phyloP scores from a whole-genome alignment of 2,113 vertebrate species.

The Odontophorus gujanensis region DNA sequence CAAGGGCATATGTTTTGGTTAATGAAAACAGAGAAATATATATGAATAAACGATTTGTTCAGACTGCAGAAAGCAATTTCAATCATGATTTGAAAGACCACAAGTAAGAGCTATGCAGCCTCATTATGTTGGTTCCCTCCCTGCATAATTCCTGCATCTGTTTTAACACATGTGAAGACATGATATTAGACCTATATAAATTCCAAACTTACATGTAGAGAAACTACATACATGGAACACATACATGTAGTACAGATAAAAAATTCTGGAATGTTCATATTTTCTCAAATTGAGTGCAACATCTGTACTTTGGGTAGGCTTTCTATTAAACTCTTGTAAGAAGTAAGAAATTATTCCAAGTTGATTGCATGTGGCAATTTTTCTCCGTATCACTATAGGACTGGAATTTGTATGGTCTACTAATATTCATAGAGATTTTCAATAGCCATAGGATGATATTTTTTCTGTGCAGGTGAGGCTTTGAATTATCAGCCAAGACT shows the following conservation, averaged over 20 bases:
- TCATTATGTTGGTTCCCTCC: not conserved
- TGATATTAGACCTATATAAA: not conserved
- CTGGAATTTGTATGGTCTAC: not conserved
- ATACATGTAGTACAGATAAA: not conserved
- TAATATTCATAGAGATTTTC: not conserved
- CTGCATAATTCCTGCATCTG: not conserved
- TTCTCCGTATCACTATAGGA: not conserved
- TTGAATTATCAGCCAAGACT: not conserved
- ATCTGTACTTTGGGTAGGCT: not conserved
- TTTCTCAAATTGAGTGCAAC: not conserved
- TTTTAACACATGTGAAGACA: not conserved
- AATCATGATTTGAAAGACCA: not conserved
- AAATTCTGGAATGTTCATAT: not conserved
- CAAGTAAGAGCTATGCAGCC: not conserved
- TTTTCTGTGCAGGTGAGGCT: not conserved
- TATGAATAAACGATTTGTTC: not conserved
- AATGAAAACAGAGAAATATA: not conserved
- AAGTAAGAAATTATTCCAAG: not conserved
- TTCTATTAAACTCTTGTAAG: not conserved
- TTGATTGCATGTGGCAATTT: not conserved
- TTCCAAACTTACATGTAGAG: not conserved
- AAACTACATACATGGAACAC: not conserved
- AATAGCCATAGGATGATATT: not conserved
- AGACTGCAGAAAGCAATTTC: not conserved
- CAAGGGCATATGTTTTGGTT: not conserved